These are phyloP conservation scores for Apodemia duryi DNA, from an alignment of 2,888 invertebrate genomes.

Conservation along the genomic window DNA sequence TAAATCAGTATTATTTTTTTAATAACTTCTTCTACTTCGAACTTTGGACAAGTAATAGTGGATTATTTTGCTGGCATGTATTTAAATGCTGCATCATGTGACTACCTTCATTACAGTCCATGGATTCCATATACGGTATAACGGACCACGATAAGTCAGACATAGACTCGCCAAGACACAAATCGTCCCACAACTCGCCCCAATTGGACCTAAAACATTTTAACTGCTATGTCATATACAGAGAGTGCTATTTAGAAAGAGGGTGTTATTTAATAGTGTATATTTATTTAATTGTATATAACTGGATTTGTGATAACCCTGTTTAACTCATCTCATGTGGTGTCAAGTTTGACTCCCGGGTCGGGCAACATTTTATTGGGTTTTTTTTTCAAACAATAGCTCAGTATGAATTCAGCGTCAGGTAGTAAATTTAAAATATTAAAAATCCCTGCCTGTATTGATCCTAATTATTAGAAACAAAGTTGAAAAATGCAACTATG, in stretches of 20 bases:
- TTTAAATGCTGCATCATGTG: slow-evolving; percentile 11
- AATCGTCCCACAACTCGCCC: slow-evolving; percentile 34
- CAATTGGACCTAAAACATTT: slow-evolving; percentile 39
- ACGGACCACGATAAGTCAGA: slow-evolving; percentile 27
- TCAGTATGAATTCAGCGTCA: too few species aligned
- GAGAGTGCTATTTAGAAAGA: slow-evolving; percentile 23
- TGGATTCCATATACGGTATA: slow-evolving; percentile 27
- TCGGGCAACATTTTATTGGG: too few species aligned
- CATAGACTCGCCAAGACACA: slow-evolving; percentile 31
- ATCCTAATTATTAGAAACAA: too few species aligned
- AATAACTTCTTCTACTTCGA: too few species aligned
- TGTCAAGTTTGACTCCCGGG: too few species aligned
- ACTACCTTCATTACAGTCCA: slow-evolving; percentile 22
- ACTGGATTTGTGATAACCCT: slow-evolving; percentile 30
- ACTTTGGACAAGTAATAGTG: neutral
- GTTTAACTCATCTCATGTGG: too few species aligned
- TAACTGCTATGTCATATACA: slow-evolving; percentile 38
- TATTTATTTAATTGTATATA: too few species aligned
- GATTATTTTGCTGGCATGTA: neutral
- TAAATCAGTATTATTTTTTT: too few species aligned
- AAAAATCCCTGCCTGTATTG: too few species aligned
- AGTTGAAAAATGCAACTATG: too few species aligned
- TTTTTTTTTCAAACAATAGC: too few species aligned
- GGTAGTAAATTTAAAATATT: too few species aligned
- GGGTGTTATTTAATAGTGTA: neutral